Conservation (phyloP, 2,113 vertebrate species). For the Melanerpes formicivorus region DNA sequence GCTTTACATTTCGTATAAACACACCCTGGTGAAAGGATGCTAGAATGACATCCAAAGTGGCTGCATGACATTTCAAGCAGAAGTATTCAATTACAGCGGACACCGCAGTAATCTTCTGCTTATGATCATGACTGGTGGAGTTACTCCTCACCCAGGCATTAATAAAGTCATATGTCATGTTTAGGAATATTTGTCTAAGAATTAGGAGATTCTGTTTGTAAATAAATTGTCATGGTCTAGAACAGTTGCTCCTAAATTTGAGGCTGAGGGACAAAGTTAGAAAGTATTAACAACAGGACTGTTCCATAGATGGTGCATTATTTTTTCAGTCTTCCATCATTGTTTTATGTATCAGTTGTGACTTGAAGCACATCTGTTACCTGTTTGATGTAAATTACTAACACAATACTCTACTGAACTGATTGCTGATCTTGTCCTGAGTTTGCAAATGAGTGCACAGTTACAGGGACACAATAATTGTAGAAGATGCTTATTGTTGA, state of each 20-base stretch:
- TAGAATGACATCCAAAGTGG: background rate
- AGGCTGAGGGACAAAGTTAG: background rate
- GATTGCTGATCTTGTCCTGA: conserved; percentile 24
- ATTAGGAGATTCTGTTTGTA: conserved; percentile 2
- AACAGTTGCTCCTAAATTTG: background rate
- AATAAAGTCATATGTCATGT: background rate
- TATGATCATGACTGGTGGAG: background rate
- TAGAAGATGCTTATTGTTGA: background rate
- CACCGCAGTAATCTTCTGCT: background rate
- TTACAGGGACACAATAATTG: background rate
- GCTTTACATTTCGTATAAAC: background rate
- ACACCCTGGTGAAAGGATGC: background rate
- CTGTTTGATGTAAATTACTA: background rate
- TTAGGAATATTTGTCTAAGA: background rate
- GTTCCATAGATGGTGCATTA: background rate
- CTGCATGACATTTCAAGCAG: background rate
- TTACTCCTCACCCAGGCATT: background rate
- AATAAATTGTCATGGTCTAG: background rate
- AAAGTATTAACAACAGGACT: background rate
- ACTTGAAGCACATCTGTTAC: background rate
- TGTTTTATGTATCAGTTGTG: background rate
- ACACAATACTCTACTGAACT: background rate
- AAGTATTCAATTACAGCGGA: background rate
- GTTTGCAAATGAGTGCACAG: background rate
- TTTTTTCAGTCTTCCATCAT: background rate